Evolutionary conservation across 2,797 vertebrate genomes (phyloP).

Genomic region (Phoeniculus purpureus): DNA sequence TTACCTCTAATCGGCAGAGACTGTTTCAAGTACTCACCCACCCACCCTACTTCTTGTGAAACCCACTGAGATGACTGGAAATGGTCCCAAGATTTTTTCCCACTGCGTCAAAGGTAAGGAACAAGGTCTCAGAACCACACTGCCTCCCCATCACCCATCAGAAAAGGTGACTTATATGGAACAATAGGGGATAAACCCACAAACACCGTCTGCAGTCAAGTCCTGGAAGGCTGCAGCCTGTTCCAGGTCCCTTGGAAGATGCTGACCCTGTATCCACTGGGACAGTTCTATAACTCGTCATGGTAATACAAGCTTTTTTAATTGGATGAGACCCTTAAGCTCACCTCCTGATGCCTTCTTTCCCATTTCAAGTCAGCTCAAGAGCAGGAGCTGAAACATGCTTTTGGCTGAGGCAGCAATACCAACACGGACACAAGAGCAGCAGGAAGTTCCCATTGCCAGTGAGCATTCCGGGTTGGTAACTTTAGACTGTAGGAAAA

Average conservation of each 20-base stretch:
- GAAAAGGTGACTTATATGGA: neutral
- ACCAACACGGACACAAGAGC: neutral
- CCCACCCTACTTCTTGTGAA: rapidly evolving
- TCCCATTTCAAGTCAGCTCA: neutral
- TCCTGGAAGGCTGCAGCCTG: neutral
- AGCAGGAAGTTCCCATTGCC: neutral
- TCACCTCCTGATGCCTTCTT: neutral
- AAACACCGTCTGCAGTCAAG: rapidly evolving
- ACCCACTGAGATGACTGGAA: neutral
- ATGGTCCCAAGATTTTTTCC: neutral
- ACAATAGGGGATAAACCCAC: neutral
- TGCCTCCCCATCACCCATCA: no score
- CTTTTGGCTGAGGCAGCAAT: neutral
- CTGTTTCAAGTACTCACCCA: neutral
- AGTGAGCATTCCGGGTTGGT: neutral
- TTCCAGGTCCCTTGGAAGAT: neutral
- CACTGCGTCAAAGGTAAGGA: rapidly evolving
- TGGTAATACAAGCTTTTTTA: neutral
- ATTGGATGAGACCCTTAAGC: neutral
- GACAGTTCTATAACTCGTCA: neutral
- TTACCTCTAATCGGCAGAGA: rapidly evolving
- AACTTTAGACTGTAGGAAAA: neutral
- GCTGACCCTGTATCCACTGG: neutral
- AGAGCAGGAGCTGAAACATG: neutral
- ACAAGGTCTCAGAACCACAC: neutral